Evolutionary conservation across 2,797 vertebrate genomes (phyloP).

Genomic region (Sebastes steindachneri): DNA sequence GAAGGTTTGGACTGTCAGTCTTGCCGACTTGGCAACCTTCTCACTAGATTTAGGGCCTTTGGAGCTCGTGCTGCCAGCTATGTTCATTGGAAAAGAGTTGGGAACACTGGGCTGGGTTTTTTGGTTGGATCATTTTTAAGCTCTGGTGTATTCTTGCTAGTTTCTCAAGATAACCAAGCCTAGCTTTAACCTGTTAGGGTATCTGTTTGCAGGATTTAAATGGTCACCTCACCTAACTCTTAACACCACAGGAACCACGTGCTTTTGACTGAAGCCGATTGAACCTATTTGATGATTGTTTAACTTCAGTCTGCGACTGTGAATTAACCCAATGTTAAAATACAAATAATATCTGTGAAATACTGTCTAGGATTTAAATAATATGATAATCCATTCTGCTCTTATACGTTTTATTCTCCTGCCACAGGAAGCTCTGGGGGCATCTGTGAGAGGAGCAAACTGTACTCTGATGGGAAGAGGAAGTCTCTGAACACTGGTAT

Average conservation of each 20-base stretch:
- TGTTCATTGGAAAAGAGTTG: neutral
- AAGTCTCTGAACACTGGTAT: conserved; percentile 99
- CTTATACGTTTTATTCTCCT: neutral
- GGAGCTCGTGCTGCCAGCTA: neutral
- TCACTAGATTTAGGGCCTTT: neutral
- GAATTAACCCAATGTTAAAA: neutral
- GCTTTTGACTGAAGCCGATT: neutral
- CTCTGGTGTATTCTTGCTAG: neutral
- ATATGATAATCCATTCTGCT: neutral
- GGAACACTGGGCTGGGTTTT: neutral
- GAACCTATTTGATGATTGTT: neutral
- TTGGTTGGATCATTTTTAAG: neutral
- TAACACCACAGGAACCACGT: neutral
- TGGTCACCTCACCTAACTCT: neutral
- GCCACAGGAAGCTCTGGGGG: conserved; percentile 93
- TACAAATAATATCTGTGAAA: neutral
- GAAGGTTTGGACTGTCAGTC: neutral
- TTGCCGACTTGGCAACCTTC: neutral
- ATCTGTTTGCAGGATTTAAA: neutral
- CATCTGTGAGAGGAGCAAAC: conserved; percentile 94
- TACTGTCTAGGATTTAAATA: neutral
- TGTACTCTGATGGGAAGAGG: conserved; percentile 93
- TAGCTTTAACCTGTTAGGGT: neutral
- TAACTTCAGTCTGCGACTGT: neutral
- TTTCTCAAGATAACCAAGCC: neutral